Conservation (phyloP, 2,888 invertebrate genomes). For the Orthosia gracilis region DNA sequence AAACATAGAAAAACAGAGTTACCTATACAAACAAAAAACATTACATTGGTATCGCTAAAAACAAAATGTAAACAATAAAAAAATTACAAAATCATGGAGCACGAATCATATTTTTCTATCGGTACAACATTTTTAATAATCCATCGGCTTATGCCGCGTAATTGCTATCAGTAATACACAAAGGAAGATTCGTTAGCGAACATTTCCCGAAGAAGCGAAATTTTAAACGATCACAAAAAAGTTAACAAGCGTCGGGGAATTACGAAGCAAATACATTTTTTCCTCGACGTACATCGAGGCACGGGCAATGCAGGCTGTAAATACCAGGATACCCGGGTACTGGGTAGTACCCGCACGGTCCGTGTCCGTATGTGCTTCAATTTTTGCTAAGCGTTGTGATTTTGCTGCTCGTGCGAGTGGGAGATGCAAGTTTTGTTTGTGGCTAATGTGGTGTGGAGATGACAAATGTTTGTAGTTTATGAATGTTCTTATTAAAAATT, state of each 20-base stretch:
- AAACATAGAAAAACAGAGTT: not conserved
- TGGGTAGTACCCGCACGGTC: not conserved
- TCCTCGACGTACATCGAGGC: conserved; percentile 25
- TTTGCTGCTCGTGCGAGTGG: conserved; percentile 28
- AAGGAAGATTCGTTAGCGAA: conserved; percentile 64
- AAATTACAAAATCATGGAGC: conserved; percentile 5
- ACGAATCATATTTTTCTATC: conserved; percentile 24
- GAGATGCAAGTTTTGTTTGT: conserved; percentile 18
- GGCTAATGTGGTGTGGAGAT: conserved; percentile 20
- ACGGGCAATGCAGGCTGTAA: conserved; percentile 14
- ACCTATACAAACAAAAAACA: not conserved
- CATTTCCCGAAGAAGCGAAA: conserved; percentile 56
- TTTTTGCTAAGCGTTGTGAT: conserved; percentile 34
- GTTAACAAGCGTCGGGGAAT: conserved; percentile 66
- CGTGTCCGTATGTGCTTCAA: conserved; percentile 1
- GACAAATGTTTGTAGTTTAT: conserved; percentile 16
- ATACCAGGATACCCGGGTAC: not conserved
- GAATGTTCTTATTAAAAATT: conserved; percentile 18
- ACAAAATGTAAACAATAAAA: conserved; percentile 19
- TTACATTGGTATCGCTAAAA: not conserved
- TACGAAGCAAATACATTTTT: conserved; percentile 63
- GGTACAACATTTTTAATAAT: conserved; percentile 25
- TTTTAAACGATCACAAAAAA: conserved; percentile 68
- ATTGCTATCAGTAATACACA: conserved; percentile 58
- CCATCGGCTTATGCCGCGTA: conserved; percentile 36